Base-by-base conservation (phyloP, 2,113 vertebrate genomes). In the Poeciliopsis occidentalis region DNA sequence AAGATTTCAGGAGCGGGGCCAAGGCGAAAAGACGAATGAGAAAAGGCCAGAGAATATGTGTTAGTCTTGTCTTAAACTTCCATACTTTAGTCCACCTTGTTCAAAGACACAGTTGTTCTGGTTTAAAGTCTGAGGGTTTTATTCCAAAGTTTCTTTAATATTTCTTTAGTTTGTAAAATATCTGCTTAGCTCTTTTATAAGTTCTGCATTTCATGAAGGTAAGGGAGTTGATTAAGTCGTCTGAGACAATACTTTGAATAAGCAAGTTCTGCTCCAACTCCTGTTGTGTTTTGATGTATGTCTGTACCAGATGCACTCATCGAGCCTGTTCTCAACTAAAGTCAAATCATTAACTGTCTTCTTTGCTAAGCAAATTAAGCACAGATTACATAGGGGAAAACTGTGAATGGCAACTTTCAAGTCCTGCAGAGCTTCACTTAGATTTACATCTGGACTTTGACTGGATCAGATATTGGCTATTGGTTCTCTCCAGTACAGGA, bases 61-160 rank as follows among this genome's bases (percentile, higher is more conserved):
- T 26, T 11, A 24, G 63, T 12, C 29, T 63, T 75, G 44, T 74
- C 47, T 76, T 69, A 51, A 29, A 70, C 80, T 85, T 76, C 82
- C 73, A 76, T 81, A 75, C 83, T 78, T 76, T 80, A 26, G 30
- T 2, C 39, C 26, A 34, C 27, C 22, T 67, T 73, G 29, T 69
- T 71, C 68, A 62, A 4, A n/a, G 27, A 78, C n/a, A 29, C 29
- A n/a, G 13, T 15, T 27, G 27, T 71, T 66, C 62, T 66, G 30
- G 44, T 78, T 74, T 32, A 76, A 75, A 71, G 71, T 67, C 26
- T n/a, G 5, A 27, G 10, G n/a, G 7, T 54, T 64, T 51, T 8
- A 26, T 66, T 6, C 0, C 19, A 7, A 7, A 24, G 17, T 57
- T n/a, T 57, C 22, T 57, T 57, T 24, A 57, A 57, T 10, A n/a